Conservation (phyloP, 2,888 invertebrate species). For the Dione juno region DNA sequence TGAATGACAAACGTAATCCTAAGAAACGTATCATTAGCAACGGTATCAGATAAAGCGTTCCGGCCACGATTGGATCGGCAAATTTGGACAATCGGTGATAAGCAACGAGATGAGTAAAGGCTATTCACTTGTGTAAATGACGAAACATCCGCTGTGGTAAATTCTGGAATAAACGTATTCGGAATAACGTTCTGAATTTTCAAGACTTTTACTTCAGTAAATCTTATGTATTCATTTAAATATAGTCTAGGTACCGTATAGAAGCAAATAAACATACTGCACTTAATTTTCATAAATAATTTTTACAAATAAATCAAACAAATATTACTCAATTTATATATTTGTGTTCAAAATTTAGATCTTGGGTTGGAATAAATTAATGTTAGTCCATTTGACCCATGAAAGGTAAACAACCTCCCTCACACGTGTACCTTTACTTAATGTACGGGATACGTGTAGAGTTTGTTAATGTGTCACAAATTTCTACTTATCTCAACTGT, state of each 20-base stretch:
- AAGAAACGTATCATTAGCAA: slow-evolving; percentile 31
- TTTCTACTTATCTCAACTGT: slow-evolving; percentile 34
- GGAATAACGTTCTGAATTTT: no score
- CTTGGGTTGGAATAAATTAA: slow-evolving; percentile 24
- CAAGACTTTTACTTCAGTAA: not conserved
- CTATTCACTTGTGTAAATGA: slow-evolving; percentile 34
- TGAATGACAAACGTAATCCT: slow-evolving; percentile 19
- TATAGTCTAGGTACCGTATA: no score
- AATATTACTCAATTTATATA: not conserved
- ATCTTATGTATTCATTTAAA: not conserved
- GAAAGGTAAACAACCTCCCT: slow-evolving; percentile 44
- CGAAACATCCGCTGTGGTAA: slow-evolving; percentile 40
- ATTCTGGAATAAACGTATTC: slow-evolving; percentile 21
- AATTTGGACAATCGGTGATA: slow-evolving; percentile 63
- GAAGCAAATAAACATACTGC: not conserved
- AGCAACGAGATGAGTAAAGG: slow-evolving; percentile 60
- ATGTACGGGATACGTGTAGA: slow-evolving; percentile 44
- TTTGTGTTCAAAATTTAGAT: not conserved
- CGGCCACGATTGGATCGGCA: slow-evolving; percentile 63
- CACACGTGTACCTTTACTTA: slow-evolving; percentile 43
- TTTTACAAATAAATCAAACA: not conserved
- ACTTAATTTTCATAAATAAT: not conserved
- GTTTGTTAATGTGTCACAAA: slow-evolving; percentile 45
- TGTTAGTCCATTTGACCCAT: slow-evolving; percentile 27
- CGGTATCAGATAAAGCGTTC: slow-evolving; percentile 62